Evolutionary conservation across 2,797 vertebrate species (phyloP), one percentile per base, ranked within the genome.

Genomic region (Enteromius paludinosus): DNA sequence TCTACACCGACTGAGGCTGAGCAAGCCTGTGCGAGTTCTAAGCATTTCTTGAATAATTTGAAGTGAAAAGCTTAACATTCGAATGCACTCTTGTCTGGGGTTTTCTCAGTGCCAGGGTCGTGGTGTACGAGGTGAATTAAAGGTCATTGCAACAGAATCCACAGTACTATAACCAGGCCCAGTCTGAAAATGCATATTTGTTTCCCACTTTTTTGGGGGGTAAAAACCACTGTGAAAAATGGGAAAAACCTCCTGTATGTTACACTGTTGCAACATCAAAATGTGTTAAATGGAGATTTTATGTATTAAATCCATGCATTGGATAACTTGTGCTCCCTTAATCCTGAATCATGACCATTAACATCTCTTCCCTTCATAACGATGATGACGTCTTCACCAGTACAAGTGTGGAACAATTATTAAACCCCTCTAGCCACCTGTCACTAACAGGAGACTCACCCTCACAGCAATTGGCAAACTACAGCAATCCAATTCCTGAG

Each of bases 81-180:
- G 12, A 56, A 74, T 54, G 59, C 10, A 5, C 15, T 14, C 56
- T 18, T 14, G 47, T 49, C 68, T 25, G 56, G 30, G 77, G 25
- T 74, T 77, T 69, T 35, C 38, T 69, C 47, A 15, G n/a, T 38
- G 52, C 38, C 49, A 70, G 41, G 38, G 15, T 69, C 64, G 15
- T 69, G 81, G 62, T 66, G 73, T 38, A 25, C 1, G 20, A 77
- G 73, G 81, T 83, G 65, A 78, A 59, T 74, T 84, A 54, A 65
- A 84, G 69, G 83, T 74, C 83, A 79, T 65, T 84, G 61, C 61
- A 79, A 43, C 69, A 84, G 38, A 35, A 79, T 79, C 5, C n/a
- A 35, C 45, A 56, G 28, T 56, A 43, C 30, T 23, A 17, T 30
- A 73, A 38, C 8, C 45, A 62, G 65, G 4, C 9, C 15, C 10